Evolutionary conservation across 2,888 invertebrate species (phyloP), one percentile per base, ranked within the genome.

Genomic region (Antitype chi): DNA sequence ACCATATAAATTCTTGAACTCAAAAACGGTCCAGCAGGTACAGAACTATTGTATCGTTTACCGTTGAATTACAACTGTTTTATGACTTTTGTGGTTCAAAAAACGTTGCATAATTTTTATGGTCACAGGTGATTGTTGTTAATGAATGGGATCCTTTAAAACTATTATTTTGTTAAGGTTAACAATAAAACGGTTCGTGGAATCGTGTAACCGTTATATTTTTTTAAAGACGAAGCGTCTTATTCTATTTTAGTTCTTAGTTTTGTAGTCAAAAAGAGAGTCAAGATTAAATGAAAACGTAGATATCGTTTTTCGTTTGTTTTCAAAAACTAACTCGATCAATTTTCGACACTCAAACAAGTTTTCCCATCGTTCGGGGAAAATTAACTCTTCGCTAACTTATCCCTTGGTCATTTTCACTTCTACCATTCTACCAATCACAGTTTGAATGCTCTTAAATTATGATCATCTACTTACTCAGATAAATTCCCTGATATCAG

Each of bases 41-140:
- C 82, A 86, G 87, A 87, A 86, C 88, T 90, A 91, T 95, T 95
- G 93, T 95, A 89, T 86, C 84, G 76, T 85, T 84, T 88, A 89
- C 88, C 85, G 91, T 92, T 92, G 87, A 90, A 85, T 86, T 88
- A 89, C 88, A 91, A 94, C 89, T 92, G 92, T 94, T 93, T 93
- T 93, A 93, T 90, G 87, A 87, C 80, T 94, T 93, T 93, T 93
- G 93, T 89, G 87, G 86, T 81, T 80, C 86, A 88, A 91, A 94
- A 93, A 92, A 91, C 80, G 86, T 95, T 95, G 93, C 89, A 90
- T 91, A 93, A 94, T 93, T 92, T 87, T 93, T 92, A 93, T 90
- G 92, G 89, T 87, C 72, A 82, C 89, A 91, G 90, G 90, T 91
- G 88, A 92, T 92, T 93, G 91, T 93, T 90, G 67, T 63, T 80